A percentile compares a stretch with the other conserved stretches of the same genome.
Conservation (phyloP, 92 coral and sea anemone genomes). For the Palythoa caribaeorum region DNA sequence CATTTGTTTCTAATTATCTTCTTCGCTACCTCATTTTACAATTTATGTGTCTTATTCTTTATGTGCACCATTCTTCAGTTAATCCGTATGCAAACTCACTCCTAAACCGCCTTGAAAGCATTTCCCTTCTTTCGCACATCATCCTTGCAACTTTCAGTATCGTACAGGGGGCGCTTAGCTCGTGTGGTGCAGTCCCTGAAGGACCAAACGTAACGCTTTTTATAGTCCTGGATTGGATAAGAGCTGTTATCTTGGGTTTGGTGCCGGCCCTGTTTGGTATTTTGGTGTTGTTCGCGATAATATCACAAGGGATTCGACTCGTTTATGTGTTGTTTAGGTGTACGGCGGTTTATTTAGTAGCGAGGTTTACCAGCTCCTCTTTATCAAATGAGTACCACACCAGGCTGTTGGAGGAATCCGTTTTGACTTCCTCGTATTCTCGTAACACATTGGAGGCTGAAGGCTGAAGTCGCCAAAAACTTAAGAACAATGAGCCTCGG, state of each 20-base stretch:
- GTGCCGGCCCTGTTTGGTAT: slow-evolving; percentile 31
- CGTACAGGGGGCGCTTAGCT: slow-evolving; percentile 16
- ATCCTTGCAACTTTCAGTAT: slow-evolving; percentile 35
- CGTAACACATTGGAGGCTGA: neutral
- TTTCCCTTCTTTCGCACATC: slow-evolving; percentile 40
- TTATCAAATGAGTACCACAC: slow-evolving; percentile 21
- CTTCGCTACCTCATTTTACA: slow-evolving; percentile 24
- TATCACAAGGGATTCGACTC: slow-evolving; percentile 37
- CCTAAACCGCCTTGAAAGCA: slow-evolving; percentile 30
- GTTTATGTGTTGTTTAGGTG: neutral
- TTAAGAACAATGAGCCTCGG: too few species aligned
- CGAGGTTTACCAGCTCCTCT: neutral
- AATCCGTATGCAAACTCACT: slow-evolving; percentile 25
- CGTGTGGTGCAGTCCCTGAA: slow-evolving; percentile 30
- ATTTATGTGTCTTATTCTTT: slow-evolving; percentile 24
- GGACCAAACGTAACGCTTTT: slow-evolving; percentile 17
- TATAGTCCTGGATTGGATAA: slow-evolving; percentile 42
- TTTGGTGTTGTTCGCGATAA: slow-evolving; percentile 16
- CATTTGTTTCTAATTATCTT: slow-evolving; percentile 31
- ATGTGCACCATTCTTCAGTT: slow-evolving; percentile 41
- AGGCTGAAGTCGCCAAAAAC: too few species aligned
- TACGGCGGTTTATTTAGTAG: neutral
- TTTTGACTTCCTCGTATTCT: slow-evolving; percentile 3
- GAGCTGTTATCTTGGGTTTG: slow-evolving; percentile 23
- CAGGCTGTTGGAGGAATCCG: slow-evolving; percentile 2